A percentile compares a stretch with the other conserved stretches of the same genome.
phyloP scores from a whole-genome alignment of 2,113 vertebrate genomes.

The Theristicus caerulescens region DNA sequence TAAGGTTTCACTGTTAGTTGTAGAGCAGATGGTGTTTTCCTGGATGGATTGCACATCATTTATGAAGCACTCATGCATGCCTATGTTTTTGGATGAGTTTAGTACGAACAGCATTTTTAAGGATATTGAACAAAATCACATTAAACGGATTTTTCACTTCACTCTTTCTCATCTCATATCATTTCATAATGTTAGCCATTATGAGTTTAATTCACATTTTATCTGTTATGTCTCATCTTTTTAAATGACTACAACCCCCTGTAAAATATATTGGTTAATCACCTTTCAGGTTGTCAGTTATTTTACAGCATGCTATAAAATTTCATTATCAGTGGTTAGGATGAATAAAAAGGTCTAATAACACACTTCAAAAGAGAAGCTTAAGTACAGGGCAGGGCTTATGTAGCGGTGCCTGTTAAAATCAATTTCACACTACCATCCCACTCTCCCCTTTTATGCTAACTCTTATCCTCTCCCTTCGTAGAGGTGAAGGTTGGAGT shows the following conservation, averaged over 20 bases:
- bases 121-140: not conserved
- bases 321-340: not conserved
- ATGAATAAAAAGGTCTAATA: not conserved
- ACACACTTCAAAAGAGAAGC: not conserved
- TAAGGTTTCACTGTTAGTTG: not conserved
- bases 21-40: not conserved
- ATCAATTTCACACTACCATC: not conserved
- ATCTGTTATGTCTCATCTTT: not conserved
- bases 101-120: not conserved
- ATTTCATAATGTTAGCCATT: not conserved
- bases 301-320: slow-evolving; percentile 4
- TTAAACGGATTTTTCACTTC: not conserved
- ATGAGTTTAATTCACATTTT: not conserved
- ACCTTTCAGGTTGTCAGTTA: not conserved
- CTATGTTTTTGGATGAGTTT: not conserved
- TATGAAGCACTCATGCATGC: not conserved
- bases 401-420: not conserved
- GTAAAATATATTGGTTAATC: not conserved
- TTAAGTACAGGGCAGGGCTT: not conserved
- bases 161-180: not conserved
- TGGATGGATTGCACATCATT: not conserved
- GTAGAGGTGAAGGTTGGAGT: not conserved
- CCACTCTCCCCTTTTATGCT: not conserved
- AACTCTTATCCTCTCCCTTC: not conserved
- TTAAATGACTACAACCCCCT: not conserved